Percentiles rank a stretch among this genome's conserved stretches.
phyloP scores from a whole-genome alignment of 2,888 invertebrate species.

The Geotrupes spiniger region DNA sequence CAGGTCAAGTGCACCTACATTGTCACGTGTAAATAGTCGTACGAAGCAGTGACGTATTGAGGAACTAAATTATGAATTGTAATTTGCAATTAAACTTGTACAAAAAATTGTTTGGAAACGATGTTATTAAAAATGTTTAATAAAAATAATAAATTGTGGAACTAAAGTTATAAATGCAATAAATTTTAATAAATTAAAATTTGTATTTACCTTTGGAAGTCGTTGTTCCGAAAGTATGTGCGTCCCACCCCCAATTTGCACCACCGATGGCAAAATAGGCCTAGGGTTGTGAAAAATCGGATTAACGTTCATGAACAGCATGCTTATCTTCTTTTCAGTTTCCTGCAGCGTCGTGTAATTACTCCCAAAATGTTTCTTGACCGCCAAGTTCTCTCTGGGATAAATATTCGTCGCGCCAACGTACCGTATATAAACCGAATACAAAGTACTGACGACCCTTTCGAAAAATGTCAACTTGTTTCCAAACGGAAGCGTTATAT shows the following conservation, averaged over 20 bases:
- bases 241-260: slow-evolving; percentile 39
- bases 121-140: no score
- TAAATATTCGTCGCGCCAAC: slow-evolving; percentile 3
- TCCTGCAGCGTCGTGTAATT: slow-evolving; percentile 31
- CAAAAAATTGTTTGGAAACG: no score
- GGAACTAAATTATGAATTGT: no score
- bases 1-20: no score
- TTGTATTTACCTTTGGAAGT: slow-evolving; percentile 39
- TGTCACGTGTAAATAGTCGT: no score
- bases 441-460: slow-evolving; percentile 34
- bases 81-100: no score
- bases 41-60: no score
- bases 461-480: slow-evolving; percentile 50
- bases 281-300: slow-evolving; percentile 39
- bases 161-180: no score
- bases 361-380: slow-evolving; percentile 6
- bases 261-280: slow-evolving; percentile 39
- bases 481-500: slow-evolving; percentile 46
- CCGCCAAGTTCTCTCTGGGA: slow-evolving; percentile 1
- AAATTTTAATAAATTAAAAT: no score
- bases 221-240: slow-evolving; percentile 30
- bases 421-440: slow-evolving; percentile 25
- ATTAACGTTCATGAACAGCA: slow-evolving; percentile 42
- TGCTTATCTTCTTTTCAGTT: slow-evolving; percentile 36
- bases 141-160: no score